Evolutionary conservation across 2,888 invertebrate species (phyloP), one percentile per base, ranked within the genome.

Genomic region (Oscheius sp.): DNA sequence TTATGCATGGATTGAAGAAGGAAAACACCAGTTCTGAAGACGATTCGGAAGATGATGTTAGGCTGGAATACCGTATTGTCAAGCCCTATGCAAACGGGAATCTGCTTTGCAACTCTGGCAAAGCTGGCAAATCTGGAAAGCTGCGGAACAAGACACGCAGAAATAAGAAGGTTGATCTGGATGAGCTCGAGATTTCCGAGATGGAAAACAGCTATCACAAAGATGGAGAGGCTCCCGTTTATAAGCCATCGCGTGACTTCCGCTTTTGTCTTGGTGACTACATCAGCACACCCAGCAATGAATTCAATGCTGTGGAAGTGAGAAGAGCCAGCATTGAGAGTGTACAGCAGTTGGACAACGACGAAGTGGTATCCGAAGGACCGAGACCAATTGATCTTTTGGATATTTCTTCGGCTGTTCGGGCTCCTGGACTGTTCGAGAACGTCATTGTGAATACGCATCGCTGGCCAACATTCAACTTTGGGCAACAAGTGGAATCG

Each of bases 221-320:
- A 3, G 68, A 53, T 5, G 37, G 76, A 29, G 82, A 82, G 10
- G 29, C 37, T 11, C 68, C 13, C 33, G 62, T 66, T 57, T 82
- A 80, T 60, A 82, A 81, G 66, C 82, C 82, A 35, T 77, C 77
- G 60, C 62, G 82, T 1, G 82, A 82, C 71, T 62, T 75, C 59
- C 59, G 62, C 35, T 82, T 82, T 62, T 80, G 77, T 58, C 76
- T 82, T 33, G 82, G 79, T 10, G 82, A 82, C 73, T 82, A 75
- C 74, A 77, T 82, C 55, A 76, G 70, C 29, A 68, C 65, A n/a
- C 73, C 33, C 1, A 60, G 58, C 42, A 62, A 70, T 13, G 33
- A 68, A 21, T 29, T 11, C n/a, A 21, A 48, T 3, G 66, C 50
- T 42, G 81, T 81, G 2, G 75, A 65, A 35, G 74, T 81, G 9